phyloP scores from a whole-genome alignment of 2,888 invertebrate genomes.

The Lepidocyrtinus sp. region DNA sequence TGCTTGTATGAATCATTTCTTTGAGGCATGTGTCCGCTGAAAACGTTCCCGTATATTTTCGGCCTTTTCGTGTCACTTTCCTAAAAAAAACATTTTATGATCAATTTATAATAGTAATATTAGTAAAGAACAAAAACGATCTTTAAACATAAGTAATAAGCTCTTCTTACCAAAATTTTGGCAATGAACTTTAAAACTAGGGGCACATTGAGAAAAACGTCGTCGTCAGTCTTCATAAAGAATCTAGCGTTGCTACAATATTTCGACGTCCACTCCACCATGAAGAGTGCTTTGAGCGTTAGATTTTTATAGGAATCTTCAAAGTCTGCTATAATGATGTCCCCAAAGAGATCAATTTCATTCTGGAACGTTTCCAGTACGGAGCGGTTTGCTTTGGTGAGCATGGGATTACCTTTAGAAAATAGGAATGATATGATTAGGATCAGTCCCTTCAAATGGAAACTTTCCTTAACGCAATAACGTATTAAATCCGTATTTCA shows the following conservation, averaged over 20 bases:
- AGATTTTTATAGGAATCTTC: constrained; percentile 58
- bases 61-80: constrained; percentile 39
- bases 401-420: constrained; percentile 47
- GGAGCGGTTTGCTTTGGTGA: constrained; percentile 29
- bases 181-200: constrained; percentile 44
- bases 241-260: constrained; percentile 46
- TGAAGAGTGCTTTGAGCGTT: constrained; percentile 54
- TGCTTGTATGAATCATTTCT: constrained; percentile 45
- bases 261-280: constrained; percentile 58
- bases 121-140: no score
- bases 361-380: constrained; percentile 32
- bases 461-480: not conserved
- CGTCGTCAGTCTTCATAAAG: constrained; percentile 62
- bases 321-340: constrained; percentile 55
- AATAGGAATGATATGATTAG: not conserved
- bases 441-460: not conserved
- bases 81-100: constrained; percentile 28
- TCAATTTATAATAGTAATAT: no score
- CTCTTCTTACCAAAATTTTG: constrained; percentile 52
- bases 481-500: not conserved
- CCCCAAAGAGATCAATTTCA: constrained; percentile 51
- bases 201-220: constrained; percentile 61
- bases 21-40: constrained; percentile 55
- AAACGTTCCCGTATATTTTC: constrained; percentile 60
- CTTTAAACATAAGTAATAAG: no score